Conservation (phyloP, 2,113 vertebrate genomes). For the Symphodus melops region DNA sequence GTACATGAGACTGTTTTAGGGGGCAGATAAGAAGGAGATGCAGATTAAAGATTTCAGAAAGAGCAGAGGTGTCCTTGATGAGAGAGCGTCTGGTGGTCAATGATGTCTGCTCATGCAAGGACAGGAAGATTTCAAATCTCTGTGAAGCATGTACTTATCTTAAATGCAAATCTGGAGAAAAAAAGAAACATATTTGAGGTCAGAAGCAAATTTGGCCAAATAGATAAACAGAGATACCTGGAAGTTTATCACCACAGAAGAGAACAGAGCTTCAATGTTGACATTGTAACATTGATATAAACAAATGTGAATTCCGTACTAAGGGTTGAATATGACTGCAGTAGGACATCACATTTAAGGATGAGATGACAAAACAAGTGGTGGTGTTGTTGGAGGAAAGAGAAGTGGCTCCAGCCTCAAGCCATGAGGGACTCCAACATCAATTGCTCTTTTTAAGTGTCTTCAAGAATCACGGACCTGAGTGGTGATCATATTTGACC, state of each 20-base stretch:
- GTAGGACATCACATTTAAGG: background rate
- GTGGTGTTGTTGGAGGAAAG: too few relatives aligned
- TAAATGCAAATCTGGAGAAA: background rate
- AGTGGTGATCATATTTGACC: too few relatives aligned
- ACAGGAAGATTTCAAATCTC: background rate
- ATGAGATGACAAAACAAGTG: background rate
- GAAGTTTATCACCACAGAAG: too few relatives aligned
- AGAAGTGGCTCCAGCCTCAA: background rate
- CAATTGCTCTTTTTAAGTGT: too few relatives aligned
- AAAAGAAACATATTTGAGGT: background rate
- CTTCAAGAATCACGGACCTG: too few relatives aligned
- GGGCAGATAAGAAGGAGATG: slow-evolving; percentile 1
- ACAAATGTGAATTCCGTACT: too few relatives aligned
- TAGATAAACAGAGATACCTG: too few relatives aligned
- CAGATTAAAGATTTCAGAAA: slow-evolving; percentile 7
- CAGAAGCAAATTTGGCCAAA: too few relatives aligned
- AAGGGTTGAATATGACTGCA: too few relatives aligned
- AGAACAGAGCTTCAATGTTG: too few relatives aligned
- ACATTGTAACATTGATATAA: background rate
- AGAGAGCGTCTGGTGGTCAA: background rate
- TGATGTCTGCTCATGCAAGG: background rate
- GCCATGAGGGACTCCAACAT: background rate
- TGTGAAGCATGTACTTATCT: background rate
- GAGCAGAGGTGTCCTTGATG: background rate
- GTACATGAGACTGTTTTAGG: slow-evolving; percentile 10